Conservation (phyloP, 2,113 vertebrate genomes). For the Nyctibius bracteatus region DNA sequence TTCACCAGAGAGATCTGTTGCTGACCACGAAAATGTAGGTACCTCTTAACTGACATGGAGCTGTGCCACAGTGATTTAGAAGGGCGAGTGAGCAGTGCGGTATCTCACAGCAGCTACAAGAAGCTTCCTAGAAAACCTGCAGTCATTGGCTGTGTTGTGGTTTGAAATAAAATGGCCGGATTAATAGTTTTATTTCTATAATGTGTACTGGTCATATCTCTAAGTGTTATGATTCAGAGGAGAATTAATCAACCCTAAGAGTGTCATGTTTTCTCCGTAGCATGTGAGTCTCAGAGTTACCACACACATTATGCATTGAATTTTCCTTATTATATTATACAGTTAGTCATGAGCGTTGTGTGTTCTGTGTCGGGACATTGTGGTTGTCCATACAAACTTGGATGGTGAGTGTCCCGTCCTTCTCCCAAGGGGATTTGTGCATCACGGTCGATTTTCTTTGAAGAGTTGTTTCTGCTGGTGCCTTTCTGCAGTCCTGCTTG, state of each 20-base stretch:
- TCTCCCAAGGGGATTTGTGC: neutral
- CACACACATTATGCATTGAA: neutral
- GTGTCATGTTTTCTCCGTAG: neutral
- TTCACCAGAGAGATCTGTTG: neutral
- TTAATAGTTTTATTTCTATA: neutral
- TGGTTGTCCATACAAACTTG: neutral
- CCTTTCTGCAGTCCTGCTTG: neutral
- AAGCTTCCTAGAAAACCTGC: neutral
- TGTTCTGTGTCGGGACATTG: neutral
- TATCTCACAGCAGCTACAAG: neutral
- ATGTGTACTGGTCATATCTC: neutral
- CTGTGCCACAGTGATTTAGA: neutral
- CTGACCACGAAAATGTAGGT: neutral
- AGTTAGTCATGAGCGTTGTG: rapidly evolving
- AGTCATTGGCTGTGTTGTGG: neutral
- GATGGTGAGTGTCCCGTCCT: neutral
- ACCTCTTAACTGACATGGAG: neutral
- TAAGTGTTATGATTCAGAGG: neutral
- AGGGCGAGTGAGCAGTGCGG: neutral
- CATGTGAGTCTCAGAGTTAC: neutral
- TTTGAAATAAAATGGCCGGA: neutral
- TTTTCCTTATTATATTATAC: neutral
- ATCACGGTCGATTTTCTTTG: neutral
- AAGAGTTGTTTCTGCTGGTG: neutral
- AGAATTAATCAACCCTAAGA: neutral